Base-by-base conservation (phyloP, 2,888 invertebrate species). In the Branchellion lobata region DNA sequence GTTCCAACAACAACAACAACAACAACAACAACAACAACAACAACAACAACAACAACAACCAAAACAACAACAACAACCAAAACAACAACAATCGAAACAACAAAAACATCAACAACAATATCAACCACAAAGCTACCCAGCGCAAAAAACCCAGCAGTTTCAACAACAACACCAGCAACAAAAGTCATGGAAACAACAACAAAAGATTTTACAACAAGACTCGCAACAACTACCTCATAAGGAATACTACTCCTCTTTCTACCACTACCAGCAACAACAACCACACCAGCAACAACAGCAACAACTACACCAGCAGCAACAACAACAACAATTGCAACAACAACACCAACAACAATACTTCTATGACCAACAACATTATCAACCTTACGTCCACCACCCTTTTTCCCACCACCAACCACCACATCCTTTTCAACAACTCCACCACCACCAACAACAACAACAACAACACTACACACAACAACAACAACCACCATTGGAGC, bases 231-330 rank as follows among this genome's bases (percentile, higher is more conserved):
- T 40, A 40, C 40, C 5, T 40, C 40, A 40, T 8, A 8, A 8
- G 8, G 40, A 40, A 40, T 14, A 40, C 21, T 65, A 65, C n/a
- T n/a, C n/a, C 3, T 65, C 65, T 3, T 3, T 8, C 21, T 65
- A 65, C 29, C 65, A 65, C 3, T n/a, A n/a, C 3, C 24, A 5
- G 21, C 29, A 65, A 27, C 29, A 65, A 29, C 65, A n/a, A 65
- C 24, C 65, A 65, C 29, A 65, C 3, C 29, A 27, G n/a, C 75
- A 75, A 34, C 75, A 75, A 31, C 29, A 51, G 27, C 75, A 40
- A 29, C 75, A 75, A 34, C 75, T 51, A 31, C 29, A 51, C 11
- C 75, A 40, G 21, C 75, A n/a, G 53, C 75, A 75, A 18, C 75
- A 75, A 40, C 53, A 27, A 1, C 51, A 27, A 31, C 75, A 75